A percentile compares a stretch with the other conserved stretches of the same genome.
These are phyloP conservation scores for Darwinula stevensoni DNA, from an alignment of 2,888 invertebrate species.

Conservation along the genomic window DNA sequence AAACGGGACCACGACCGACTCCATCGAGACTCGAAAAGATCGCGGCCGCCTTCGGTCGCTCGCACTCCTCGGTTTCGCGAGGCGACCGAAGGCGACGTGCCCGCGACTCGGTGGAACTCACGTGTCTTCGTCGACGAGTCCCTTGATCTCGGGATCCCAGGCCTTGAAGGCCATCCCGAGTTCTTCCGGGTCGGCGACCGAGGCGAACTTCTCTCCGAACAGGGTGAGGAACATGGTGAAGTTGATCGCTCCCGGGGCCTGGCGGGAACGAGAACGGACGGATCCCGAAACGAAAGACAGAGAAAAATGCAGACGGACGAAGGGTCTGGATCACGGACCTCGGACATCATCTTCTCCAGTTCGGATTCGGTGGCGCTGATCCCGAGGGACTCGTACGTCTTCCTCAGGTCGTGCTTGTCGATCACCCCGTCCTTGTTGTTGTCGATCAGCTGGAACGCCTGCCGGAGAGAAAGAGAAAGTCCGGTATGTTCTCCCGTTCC, in stretches of 20 bases:
- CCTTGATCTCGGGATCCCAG: conserved; percentile 10
- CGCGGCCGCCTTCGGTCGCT: too few relatives aligned
- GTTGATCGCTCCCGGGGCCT: conserved; percentile 11
- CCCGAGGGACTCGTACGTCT: neutral
- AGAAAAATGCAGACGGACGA: too few relatives aligned
- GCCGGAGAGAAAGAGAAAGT: neutral
- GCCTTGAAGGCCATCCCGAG: conserved; percentile 11
- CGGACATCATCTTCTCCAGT: neutral
- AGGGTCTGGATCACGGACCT: too few relatives aligned
- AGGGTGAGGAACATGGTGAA: conserved; percentile 12
- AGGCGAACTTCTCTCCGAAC: conserved; percentile 10
- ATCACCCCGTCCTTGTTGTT: conserved; percentile 11
- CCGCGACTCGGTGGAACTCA: conserved; percentile 9
- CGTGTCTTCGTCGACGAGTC: conserved; percentile 11
- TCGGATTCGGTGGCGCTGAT: neutral
- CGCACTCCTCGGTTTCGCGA: too few relatives aligned
- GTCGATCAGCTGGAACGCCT: conserved; percentile 11
- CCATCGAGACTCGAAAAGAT: too few relatives aligned
- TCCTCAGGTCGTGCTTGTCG: conserved; percentile 10
- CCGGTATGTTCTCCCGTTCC: too few relatives aligned
- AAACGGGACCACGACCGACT: too few relatives aligned
- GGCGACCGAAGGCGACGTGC: too few relatives aligned
- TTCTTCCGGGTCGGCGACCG: conserved; percentile 11
- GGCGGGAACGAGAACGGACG: conserved; percentile 9
- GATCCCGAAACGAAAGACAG: neutral